Conservation (phyloP, 2,113 vertebrate species). For the Odontophorus gujanensis region DNA sequence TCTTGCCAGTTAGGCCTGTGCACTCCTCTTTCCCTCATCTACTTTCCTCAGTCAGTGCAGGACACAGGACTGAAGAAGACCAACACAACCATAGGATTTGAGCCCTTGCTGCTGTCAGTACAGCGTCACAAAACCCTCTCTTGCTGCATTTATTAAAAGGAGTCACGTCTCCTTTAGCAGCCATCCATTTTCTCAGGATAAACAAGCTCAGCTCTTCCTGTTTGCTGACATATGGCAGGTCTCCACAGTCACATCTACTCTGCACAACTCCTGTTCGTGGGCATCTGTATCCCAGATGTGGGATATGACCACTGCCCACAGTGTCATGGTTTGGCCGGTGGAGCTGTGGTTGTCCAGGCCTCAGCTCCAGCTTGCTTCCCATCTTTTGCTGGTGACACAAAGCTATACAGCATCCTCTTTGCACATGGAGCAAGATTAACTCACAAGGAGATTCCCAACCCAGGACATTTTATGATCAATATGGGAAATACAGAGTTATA, state of each 20-base stretch:
- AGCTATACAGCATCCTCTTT: accelerated
- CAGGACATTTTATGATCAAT: accelerated
- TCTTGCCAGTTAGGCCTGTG: background rate
- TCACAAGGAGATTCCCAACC: background rate
- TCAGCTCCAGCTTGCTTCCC: background rate
- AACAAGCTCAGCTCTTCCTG: background rate
- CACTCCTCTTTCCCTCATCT: background rate
- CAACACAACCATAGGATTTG: background rate
- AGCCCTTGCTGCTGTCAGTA: background rate
- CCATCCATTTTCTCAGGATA: background rate
- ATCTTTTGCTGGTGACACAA: background rate
- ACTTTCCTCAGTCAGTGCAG: accelerated
- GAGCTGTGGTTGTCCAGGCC: background rate
- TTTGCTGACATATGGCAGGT: background rate
- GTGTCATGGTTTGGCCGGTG: accelerated
- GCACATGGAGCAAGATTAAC: accelerated
- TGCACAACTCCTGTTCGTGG: background rate
- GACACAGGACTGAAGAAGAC: background rate
- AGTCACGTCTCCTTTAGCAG: background rate
- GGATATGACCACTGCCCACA: too few species aligned
- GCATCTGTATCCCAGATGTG: background rate
- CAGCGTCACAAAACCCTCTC: accelerated
- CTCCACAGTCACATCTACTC: background rate
- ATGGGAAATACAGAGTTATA: background rate
- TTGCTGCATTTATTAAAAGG: background rate